These are phyloP conservation scores for Cephus runcator DNA, from an alignment of 2,888 invertebrate genomes.

Conservation along the genomic window DNA sequence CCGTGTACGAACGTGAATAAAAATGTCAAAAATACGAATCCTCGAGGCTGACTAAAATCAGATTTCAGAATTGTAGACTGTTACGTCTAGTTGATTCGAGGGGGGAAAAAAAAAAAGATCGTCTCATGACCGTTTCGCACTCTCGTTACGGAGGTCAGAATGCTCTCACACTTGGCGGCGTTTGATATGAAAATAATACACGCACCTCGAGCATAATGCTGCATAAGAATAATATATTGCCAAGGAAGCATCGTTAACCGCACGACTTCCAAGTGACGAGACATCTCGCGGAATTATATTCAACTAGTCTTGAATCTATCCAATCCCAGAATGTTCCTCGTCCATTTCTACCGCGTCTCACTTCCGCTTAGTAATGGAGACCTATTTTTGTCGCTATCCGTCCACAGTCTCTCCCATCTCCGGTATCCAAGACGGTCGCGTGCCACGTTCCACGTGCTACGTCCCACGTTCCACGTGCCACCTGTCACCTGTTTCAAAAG, in stretches of 20 bases:
- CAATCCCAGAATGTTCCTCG: neutral
- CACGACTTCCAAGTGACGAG: neutral
- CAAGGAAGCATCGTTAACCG: neutral
- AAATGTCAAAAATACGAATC: neutral
- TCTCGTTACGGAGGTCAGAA: neutral
- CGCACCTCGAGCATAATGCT: neutral
- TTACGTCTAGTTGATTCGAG: neutral
- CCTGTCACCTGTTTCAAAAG: neutral
- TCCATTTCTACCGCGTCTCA: neutral
- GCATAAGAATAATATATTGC: neutral
- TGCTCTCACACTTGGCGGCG: neutral
- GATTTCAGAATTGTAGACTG: neutral
- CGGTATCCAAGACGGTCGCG: neutral
- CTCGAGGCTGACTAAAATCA: neutral
- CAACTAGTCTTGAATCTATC: neutral
- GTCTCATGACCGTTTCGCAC: neutral
- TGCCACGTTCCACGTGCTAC: neutral
- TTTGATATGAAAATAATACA: neutral
- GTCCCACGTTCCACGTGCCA: neutral
- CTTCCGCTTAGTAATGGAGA: neutral
- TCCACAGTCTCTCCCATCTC: neutral
- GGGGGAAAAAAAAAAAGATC: neutral
- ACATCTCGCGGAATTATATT: neutral
- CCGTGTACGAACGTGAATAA: neutral
- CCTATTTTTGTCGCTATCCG: neutral